Evolutionary conservation across 2,113 vertebrate genomes (phyloP).

Genomic region (Budorcas taxicolor): DNA sequence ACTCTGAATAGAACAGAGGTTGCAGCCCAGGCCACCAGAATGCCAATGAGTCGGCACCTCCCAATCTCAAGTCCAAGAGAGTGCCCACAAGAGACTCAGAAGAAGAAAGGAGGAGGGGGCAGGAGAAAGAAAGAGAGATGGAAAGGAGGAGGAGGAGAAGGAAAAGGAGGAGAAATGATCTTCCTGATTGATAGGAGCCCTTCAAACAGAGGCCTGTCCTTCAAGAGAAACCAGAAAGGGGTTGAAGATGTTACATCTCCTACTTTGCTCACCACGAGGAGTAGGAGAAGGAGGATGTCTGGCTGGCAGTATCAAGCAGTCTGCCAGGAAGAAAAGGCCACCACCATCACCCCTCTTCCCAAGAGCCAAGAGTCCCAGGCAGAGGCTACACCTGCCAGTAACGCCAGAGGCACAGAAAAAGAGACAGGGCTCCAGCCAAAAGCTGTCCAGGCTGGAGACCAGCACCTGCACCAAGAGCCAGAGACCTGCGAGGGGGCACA

Average conservation of each 20-base stretch:
- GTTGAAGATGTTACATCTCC: constrained; percentile 48
- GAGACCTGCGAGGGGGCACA: constrained; percentile 66
- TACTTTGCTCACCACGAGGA: constrained; percentile 76
- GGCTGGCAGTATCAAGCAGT: constrained; percentile 67
- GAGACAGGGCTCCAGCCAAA: constrained; percentile 75
- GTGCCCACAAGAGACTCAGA: constrained; percentile 84
- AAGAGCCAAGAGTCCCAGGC: not conserved
- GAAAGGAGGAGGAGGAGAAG: constrained; percentile 66
- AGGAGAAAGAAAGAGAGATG: constrained; percentile 27
- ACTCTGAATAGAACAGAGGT: constrained; percentile 83
- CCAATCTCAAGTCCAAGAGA: constrained; percentile 76
- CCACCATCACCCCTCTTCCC: not conserved
- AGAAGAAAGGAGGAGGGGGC: constrained; percentile 80
- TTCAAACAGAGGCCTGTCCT: constrained; percentile 91
- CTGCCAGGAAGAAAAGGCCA: constrained; percentile 55
- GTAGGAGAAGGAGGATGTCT: not conserved
- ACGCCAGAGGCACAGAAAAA: constrained; percentile 38
- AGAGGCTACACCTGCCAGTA: constrained; percentile 52
- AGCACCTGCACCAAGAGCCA: constrained; percentile 72
- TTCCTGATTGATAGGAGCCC: constrained; percentile 88
- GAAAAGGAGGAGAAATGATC: constrained; percentile 81
- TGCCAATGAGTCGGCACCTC: constrained; percentile 81
- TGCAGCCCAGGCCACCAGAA: constrained; percentile 80
- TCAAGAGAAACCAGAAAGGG: constrained; percentile 88
- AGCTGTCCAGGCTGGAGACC: constrained; percentile 75